Evolutionary conservation across 2,113 vertebrate genomes (phyloP), one percentile per base, ranked within the genome.

Genomic region (Reinhardtius hippoglossoides): DNA sequence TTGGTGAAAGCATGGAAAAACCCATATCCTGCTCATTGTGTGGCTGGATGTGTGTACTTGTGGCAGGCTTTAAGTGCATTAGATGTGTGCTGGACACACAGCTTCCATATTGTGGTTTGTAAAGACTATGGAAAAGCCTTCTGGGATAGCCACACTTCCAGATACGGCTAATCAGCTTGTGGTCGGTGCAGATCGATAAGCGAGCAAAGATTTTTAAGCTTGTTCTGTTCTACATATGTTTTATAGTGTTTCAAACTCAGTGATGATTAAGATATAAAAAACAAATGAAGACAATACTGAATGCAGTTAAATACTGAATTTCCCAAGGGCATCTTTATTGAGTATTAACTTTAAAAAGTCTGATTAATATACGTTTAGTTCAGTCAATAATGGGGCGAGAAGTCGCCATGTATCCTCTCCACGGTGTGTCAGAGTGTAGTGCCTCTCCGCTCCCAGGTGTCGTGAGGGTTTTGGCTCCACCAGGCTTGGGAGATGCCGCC

Each of bases 1-100:
- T 95, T 92, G 83, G 90, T 94, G 80, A 92, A 94, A 96, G 94
- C 94, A 94, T 94, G 95, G 95, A 94, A 96, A 96, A 94, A 93
- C 91, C 91, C 95, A 96, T 97, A 96, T 97, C 95, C 96, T 95
- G 94, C 86, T 89, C 91, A 91, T 95, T 92, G 92, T 91, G 88
- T 87, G 79, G 82, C 81, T 71, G 87, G 83, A 71, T 88, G 78
- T 87, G 83, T 81, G 87, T 92, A 91, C 75, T 95, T 95, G 95
- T 91, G 95, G 86, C 84, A 78, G 88, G 86, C 87, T 92, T 90
- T 92, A 91, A 95, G 91, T 94, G 89, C 71, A 85, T 78, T 93
- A 88, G 85, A 82, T 86, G 91, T 84, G 40, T 87, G 92, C 94
- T 94, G 93, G 94, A 94, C 91, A 92, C 86, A 94, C 93, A 92